These are phyloP conservation scores for Gonocerus acuteangulatus DNA, from an alignment of 2,888 invertebrate species.

Conservation along the genomic window DNA sequence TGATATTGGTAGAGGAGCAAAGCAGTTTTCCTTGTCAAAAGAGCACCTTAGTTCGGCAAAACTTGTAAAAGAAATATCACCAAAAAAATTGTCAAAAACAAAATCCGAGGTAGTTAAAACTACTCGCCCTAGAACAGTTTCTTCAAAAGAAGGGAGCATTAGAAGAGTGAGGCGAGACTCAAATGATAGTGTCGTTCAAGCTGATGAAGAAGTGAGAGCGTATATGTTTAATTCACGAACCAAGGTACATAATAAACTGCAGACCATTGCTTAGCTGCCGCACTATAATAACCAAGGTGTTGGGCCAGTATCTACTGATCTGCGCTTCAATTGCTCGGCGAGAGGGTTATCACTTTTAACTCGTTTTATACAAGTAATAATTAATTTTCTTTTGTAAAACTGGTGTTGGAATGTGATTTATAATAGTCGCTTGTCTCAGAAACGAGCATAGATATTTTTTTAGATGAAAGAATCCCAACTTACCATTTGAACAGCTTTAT, in stretches of 20 bases:
- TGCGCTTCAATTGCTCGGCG: neutral
- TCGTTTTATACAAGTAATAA: neutral
- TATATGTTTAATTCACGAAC: constrained; percentile 44
- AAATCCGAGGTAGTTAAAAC: neutral
- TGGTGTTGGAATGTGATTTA: too few species aligned
- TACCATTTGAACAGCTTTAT: too few species aligned
- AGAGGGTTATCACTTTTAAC: neutral
- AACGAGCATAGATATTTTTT: too few species aligned
- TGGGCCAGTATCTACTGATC: neutral
- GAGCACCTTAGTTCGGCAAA: constrained; percentile 32
- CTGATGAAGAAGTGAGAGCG: constrained; percentile 55
- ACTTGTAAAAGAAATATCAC: constrained; percentile 30
- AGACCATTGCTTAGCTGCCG: neutral
- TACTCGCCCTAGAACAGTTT: neutral
- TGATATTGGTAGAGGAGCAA: neutral
- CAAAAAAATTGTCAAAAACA: neutral
- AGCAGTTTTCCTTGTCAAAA: constrained; percentile 31
- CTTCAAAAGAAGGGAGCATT: neutral
- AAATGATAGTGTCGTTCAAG: constrained; percentile 38
- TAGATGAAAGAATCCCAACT: too few species aligned
- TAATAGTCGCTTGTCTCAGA: too few species aligned
- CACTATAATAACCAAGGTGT: too few species aligned
- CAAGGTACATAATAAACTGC: neutral
- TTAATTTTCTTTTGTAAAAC: neutral
- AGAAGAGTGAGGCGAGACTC: constrained; percentile 29